Evolutionary conservation across 2,888 invertebrate genomes (phyloP).

Genomic region (Phengaris alcon): DNA sequence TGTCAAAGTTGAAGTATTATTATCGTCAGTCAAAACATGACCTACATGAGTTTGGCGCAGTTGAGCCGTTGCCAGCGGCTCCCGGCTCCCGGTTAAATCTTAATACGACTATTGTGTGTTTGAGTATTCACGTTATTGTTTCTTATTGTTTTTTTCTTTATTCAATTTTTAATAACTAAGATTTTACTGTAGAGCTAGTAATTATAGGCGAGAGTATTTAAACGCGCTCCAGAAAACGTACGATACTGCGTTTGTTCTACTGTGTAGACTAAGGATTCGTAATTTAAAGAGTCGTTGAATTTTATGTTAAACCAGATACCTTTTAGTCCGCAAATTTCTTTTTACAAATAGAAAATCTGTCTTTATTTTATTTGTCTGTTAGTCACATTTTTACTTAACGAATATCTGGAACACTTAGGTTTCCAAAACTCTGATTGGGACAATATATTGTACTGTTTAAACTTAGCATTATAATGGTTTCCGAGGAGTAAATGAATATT

Average conservation of each 20-base stretch:
- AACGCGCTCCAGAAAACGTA: neutral
- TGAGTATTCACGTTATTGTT: neutral
- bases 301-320: too few relatives aligned
- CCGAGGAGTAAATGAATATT: neutral
- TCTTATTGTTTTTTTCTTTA: conserved; percentile 14
- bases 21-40: conserved; percentile 39
- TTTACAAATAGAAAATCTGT: too few relatives aligned
- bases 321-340: too few relatives aligned
- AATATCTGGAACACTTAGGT: too few relatives aligned
- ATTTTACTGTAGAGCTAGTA: neutral
- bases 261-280: too few relatives aligned
- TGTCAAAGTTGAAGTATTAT: conserved; percentile 38
- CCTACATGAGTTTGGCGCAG: conserved; percentile 36
- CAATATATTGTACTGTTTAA: too few relatives aligned
- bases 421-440: too few relatives aligned
- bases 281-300: too few relatives aligned
- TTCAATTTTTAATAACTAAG: neutral
- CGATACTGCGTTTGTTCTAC: neutral
- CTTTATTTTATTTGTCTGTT: too few relatives aligned
- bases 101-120: conserved; percentile 11
- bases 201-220: neutral
- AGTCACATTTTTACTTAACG: too few relatives aligned
- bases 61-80: conserved; percentile 36
- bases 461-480: too few relatives aligned
- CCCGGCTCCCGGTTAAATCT: conserved; percentile 14